Conservation (phyloP, 2,113 vertebrate species). For the Sinosuthora webbiana region DNA sequence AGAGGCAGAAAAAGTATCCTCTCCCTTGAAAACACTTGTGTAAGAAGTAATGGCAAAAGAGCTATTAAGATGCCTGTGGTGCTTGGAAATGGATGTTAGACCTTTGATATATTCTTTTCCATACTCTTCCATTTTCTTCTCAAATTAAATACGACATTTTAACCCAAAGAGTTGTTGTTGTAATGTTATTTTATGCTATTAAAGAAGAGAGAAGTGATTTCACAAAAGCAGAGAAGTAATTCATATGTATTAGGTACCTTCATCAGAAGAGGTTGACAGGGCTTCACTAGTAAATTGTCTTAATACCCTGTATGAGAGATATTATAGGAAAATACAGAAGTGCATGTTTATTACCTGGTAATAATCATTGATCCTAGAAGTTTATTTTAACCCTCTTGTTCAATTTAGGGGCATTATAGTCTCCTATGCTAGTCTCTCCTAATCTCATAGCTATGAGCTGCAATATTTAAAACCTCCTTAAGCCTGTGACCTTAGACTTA, state of each 20-base stretch:
- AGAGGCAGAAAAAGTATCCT: background rate
- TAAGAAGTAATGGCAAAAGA: background rate
- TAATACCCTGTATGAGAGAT: background rate
- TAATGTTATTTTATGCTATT: background rate
- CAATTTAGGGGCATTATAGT: background rate
- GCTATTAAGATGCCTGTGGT: background rate
- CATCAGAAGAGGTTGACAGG: background rate
- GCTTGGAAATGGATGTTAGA: background rate
- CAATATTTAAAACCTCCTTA: constrained; percentile 39
- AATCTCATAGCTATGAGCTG: no score
- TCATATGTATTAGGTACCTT: background rate
- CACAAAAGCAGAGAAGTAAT: background rate
- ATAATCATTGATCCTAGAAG: background rate
- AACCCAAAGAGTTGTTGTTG: background rate
- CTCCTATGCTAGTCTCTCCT: no score
- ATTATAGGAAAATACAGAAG: background rate
- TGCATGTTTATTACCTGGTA: background rate
- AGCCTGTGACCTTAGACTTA: background rate
- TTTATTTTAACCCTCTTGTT: background rate
- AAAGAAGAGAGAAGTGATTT: background rate
- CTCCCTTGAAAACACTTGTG: background rate
- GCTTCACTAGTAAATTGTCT: background rate
- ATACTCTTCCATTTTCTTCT: background rate
- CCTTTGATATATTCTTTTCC: background rate
- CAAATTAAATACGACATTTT: background rate